A percentile compares a stretch with the other conserved stretches of the same genome.
Evolutionary conservation across 1,140 invertebrate species (phyloP).

Genomic region (Atta texana): DNA sequence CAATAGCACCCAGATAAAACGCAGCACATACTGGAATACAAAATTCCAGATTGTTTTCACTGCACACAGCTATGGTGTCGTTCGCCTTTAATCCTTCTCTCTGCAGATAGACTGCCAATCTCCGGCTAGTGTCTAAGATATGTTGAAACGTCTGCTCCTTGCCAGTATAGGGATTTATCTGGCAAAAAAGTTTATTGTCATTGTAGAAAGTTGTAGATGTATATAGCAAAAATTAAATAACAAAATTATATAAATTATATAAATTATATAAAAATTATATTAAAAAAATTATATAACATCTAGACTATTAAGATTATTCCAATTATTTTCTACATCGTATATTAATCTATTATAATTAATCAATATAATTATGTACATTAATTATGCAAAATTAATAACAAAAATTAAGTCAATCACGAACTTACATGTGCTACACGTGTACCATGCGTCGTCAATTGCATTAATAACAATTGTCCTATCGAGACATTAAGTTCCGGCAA

Average conservation of each 20-base stretch:
- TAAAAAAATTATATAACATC: too few species aligned
- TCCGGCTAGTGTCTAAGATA: constrained; percentile 84
- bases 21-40: constrained; percentile 86
- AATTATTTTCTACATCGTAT: neutral
- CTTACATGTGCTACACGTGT: constrained; percentile 72
- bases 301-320: too few species aligned
- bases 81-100: constrained; percentile 84
- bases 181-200: constrained; percentile 55
- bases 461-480: constrained; percentile 70
- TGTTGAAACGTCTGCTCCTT: constrained; percentile 84
- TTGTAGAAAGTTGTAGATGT: neutral
- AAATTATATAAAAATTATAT: too few species aligned
- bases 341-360: too few species aligned
- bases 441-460: constrained; percentile 66
- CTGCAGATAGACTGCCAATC: constrained; percentile 85
- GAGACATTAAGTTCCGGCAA: constrained; percentile 41
- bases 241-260: neutral
- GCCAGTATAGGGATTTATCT: constrained; percentile 86
- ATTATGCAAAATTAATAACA: neutral
- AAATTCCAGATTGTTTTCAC: constrained; percentile 89
- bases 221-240: neutral
- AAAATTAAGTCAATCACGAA: neutral
- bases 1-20: constrained; percentile 87
- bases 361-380: neutral
- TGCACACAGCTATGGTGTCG: constrained; percentile 88